Evolutionary conservation across 2,797 vertebrate species (phyloP).

Genomic region (Micropoecilia bifurca): DNA sequence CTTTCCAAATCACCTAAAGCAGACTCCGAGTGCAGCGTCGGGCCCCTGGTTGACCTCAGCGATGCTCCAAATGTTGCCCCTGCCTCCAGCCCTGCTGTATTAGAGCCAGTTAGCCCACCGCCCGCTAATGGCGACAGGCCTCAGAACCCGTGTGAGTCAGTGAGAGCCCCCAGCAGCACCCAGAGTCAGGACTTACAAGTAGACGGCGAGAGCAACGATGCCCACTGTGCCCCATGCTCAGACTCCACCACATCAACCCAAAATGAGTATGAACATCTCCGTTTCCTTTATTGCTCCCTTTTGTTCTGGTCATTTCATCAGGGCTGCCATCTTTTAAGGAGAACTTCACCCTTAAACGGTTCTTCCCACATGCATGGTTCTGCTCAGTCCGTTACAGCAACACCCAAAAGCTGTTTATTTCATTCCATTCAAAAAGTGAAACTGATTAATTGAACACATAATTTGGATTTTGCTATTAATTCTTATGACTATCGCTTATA

Average conservation of each 20-base stretch:
- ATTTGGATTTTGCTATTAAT: neutral
- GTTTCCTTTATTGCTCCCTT: slow-evolving; percentile 71
- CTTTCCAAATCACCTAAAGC: slow-evolving; percentile 77
- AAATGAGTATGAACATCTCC: slow-evolving; percentile 93
- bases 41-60: slow-evolving; percentile 94
- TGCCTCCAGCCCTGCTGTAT: slow-evolving; percentile 71
- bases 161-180: slow-evolving; percentile 72
- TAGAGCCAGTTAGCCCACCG: slow-evolving; percentile 68
- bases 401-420: neutral
- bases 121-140: slow-evolving; percentile 54
- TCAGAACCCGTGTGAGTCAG: slow-evolving; percentile 78
- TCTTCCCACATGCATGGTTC: neutral
- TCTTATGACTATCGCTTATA: neutral
- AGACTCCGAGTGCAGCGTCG: slow-evolving; percentile 77
- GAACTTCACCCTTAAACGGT: slow-evolving; percentile 27
- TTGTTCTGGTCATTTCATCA: slow-evolving; percentile 21
- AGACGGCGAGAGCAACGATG: slow-evolving; percentile 91
- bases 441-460: neutral
- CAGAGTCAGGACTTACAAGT: slow-evolving; percentile 89
- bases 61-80: slow-evolving; percentile 75
- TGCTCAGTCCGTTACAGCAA: neutral
- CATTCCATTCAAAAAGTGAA: neutral
- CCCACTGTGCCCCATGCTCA: slow-evolving; percentile 85
- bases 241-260: slow-evolving; percentile 86
- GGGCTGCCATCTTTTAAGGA: slow-evolving; percentile 8